Percentiles rank a stretch among this genome's conserved stretches.
Conservation (phyloP, 2,113 vertebrate species). For the Gobius niger region DNA sequence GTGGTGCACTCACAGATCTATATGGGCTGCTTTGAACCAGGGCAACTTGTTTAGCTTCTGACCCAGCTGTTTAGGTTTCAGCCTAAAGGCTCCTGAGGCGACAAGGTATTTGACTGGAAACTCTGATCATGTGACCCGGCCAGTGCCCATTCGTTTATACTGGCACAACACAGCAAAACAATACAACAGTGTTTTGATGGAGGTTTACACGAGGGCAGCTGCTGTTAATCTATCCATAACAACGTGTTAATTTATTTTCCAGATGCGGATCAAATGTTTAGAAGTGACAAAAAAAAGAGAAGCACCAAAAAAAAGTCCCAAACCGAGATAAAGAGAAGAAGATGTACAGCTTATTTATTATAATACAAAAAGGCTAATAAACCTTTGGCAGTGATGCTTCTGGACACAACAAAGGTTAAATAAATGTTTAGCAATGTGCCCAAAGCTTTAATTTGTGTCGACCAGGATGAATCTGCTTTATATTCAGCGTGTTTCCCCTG, state of each 20-base stretch:
- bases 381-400: slow-evolving; percentile 1
- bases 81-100: slow-evolving; percentile 20
- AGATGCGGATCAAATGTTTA: too few relatives aligned
- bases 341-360: neutral
- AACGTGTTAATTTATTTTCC: too few relatives aligned
- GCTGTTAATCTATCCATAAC: too few relatives aligned
- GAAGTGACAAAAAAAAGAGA: too few relatives aligned
- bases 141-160: neutral
- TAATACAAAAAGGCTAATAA: neutral
- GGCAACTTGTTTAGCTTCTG: slow-evolving; percentile 40
- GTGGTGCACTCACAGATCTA: neutral
- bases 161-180: neutral
- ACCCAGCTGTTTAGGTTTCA: slow-evolving; percentile 26
- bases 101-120: slow-evolving; percentile 18
- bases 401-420: slow-evolving; percentile 1
- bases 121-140: neutral
- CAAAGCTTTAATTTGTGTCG: neutral
- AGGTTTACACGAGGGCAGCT: too few relatives aligned
- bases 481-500: slow-evolving; percentile 31
- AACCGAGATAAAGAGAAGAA: too few relatives aligned
- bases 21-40: slow-evolving; percentile 32
- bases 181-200: neutral
- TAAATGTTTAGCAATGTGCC: neutral
- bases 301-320: too few relatives aligned
- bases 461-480: slow-evolving; percentile 27